These are phyloP conservation scores for Neosilurus hyrtlii DNA, from an alignment of 2,797 vertebrate genomes.

Conservation along the genomic window DNA sequence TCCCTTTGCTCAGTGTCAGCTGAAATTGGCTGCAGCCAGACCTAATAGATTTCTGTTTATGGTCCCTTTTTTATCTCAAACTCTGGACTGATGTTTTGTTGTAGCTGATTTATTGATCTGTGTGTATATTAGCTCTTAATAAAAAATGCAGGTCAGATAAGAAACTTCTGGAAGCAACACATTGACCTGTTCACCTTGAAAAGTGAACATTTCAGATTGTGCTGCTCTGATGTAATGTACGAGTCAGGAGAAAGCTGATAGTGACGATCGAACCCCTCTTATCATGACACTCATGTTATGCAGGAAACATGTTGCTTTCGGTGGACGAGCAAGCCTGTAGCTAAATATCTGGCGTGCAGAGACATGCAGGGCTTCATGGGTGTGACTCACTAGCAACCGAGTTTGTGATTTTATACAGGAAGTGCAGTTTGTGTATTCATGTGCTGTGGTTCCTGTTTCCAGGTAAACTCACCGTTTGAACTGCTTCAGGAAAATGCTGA, in stretches of 20 bases:
- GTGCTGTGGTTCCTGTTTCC: neutral
- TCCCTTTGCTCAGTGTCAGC: too few species aligned
- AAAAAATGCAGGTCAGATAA: neutral
- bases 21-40: too few species aligned
- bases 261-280: conserved; percentile 16
- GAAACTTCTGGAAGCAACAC: neutral
- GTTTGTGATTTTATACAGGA: neutral
- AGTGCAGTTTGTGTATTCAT: neutral
- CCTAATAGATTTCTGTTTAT: neutral
- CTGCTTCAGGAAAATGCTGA: conserved; percentile 84
- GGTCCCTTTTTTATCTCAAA: neutral
- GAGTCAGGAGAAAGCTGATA: conserved; percentile 16
- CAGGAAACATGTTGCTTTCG: neutral
- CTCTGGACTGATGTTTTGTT: neutral
- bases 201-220: neutral
- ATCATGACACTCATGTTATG: neutral
- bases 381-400: neutral
- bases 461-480: conserved; percentile 77
- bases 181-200: neutral
- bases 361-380: conserved; percentile 34
- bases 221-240: conserved; percentile 23
- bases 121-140: neutral
- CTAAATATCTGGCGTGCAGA: conserved; percentile 35
- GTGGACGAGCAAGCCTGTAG: conserved; percentile 22
- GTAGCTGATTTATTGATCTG: neutral